A percentile compares a stretch with the other conserved stretches of the same genome.
Conservation (phyloP, 2,113 vertebrate species). For the Bufo bufo region DNA sequence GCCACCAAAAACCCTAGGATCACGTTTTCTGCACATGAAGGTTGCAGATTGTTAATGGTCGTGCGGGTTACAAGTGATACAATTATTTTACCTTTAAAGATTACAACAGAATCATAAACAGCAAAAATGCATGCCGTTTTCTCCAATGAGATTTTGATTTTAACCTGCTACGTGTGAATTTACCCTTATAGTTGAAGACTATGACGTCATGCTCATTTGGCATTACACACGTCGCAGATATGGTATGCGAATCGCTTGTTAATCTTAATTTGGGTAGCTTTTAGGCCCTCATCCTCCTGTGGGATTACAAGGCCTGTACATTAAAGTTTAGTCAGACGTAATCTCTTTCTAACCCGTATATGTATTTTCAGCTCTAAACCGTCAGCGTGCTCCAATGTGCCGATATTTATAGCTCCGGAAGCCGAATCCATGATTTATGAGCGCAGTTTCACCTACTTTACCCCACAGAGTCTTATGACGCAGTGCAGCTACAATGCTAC, state of each 20-base stretch:
- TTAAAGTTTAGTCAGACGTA: slow-evolving; percentile 11
- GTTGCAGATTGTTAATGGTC: no score
- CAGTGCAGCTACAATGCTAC: background rate
- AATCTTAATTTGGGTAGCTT: background rate
- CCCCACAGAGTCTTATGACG: background rate
- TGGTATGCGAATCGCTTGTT: background rate
- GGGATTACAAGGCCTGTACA: slow-evolving; percentile 8
- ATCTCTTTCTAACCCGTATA: background rate
- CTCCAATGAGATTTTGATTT: no score
- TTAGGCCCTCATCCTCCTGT: background rate
- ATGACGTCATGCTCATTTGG: no score
- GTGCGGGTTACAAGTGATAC: no score
- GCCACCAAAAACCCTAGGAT: no score
- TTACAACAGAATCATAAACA: no score
- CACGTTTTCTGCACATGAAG: no score
- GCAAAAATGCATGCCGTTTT: no score
- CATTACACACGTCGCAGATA: background rate
- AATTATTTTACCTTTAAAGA: no score
- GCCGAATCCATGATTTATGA: slow-evolving; percentile 24
- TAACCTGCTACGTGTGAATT: no score
- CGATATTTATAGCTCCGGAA: slow-evolving; percentile 19
- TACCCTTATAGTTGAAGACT: no score
- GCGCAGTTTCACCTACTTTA: background rate
- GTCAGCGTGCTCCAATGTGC: background rate
- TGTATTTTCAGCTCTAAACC: background rate